A percentile compares a stretch with the other conserved stretches of the same genome.
Conservation (phyloP, 2,888 invertebrate species). For the Cheiracanthium punctorium region DNA sequence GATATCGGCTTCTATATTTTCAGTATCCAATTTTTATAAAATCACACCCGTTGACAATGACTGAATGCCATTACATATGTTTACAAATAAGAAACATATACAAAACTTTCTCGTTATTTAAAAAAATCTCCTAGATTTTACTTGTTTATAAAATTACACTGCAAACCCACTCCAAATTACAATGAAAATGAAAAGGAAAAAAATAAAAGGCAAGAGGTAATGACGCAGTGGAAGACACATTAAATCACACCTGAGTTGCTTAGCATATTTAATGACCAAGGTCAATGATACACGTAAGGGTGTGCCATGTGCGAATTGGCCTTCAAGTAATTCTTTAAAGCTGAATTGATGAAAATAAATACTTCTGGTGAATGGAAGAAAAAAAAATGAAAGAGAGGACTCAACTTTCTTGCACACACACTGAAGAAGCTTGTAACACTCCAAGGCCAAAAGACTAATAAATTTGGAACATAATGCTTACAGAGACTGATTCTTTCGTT, state of each 20-base stretch:
- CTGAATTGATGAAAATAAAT: constrained; percentile 36
- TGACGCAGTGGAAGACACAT: neutral
- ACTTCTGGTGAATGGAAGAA: neutral
- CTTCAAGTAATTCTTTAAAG: constrained; percentile 31
- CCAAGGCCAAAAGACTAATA: constrained; percentile 39
- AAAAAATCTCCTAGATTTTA: no score
- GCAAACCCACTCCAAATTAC: neutral
- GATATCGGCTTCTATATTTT: no score
- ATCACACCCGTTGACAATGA: no score
- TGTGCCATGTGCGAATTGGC: constrained; percentile 1
- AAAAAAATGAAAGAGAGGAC: neutral
- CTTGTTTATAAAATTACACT: neutral
- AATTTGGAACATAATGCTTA: constrained; percentile 31
- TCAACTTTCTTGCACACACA: constrained; percentile 25
- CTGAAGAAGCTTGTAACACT: neutral
- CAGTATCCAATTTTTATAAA: no score
- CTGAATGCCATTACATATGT: no score
- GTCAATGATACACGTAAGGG: constrained; percentile 28
- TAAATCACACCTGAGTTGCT: constrained; percentile 48
- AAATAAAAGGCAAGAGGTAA: neutral
- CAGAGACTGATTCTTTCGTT: neutral
- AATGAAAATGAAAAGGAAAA: neutral
- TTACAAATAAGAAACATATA: no score
- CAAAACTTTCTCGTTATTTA: no score
- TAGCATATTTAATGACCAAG: constrained; percentile 59